Evolutionary conservation across 2,797 vertebrate genomes (phyloP), one percentile per base, ranked within the genome.

Genomic region (Molossus alvarezi): DNA sequence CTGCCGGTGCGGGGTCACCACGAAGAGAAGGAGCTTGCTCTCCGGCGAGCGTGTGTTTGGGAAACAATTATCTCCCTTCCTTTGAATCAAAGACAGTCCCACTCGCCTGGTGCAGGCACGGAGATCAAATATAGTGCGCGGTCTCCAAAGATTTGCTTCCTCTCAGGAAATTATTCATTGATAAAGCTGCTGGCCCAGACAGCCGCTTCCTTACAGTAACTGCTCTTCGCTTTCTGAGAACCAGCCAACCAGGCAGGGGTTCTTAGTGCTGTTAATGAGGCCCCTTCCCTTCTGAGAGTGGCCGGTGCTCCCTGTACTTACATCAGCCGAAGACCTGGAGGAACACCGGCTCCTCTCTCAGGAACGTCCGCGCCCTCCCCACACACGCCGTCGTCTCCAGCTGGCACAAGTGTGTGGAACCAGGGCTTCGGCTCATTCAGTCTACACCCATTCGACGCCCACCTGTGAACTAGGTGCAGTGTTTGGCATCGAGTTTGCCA

Each of bases 181-280:
- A 97, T 96, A 94, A 95, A 95, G 72, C 91, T 84, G 77, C 96
- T 86, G 90, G 95, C 85, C 93, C 62, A 55, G 84, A 90, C 67
- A 75, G 48, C 60, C 82, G 0, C 96, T 77, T 88, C 93, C 97
- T 98, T 97, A 96, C 93, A 93, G 97, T 72, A 97, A 97, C 96
- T 86, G 37, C 48, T 97, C 96, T 98, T 79, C 92, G 82, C 95
- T 97, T 98, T 98, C 96, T 97, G 96, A 92, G 90, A 96, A 95
- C 48, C 29, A 71, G 95, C 95, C 57, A 65, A 9, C 33, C 6
- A 53, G 57, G 81, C 84, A 97, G 86, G 45, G 67, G 67, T 37
- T 64, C 8, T 9, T 77, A 60, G 45, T 81, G 71, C 90, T 89
- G 72, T 81, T 29, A 90, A 92, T 51, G 73, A 87, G 20, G 15